Conservation (phyloP, 2,113 vertebrate species). For the Entomyzon cyanotis region DNA sequence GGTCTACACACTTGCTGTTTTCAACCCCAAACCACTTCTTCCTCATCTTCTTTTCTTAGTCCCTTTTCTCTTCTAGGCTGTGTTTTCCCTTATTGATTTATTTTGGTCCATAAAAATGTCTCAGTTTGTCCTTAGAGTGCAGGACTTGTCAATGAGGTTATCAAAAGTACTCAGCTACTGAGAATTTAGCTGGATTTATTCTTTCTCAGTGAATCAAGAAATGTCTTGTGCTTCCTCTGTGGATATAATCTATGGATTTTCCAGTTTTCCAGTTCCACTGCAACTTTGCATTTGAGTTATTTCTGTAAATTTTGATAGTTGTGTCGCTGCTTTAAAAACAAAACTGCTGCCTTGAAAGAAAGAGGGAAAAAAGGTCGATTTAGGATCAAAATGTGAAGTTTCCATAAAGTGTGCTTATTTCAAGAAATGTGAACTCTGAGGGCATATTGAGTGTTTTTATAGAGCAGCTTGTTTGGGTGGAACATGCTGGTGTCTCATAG, state of each 20-base stretch:
- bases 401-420: not conserved
- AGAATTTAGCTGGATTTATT: not conserved
- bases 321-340: not conserved
- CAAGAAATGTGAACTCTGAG: not conserved
- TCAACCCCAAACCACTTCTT: not conserved
- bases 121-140: not conserved
- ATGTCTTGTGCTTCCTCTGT: not conserved
- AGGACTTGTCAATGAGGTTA: not conserved
- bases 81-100: not conserved
- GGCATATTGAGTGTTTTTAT: not conserved
- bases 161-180: not conserved
- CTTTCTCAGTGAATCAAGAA: not conserved
- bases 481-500: not conserved
- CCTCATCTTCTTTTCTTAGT: not conserved
- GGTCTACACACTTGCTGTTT: not conserved
- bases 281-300: not conserved
- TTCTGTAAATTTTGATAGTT: not conserved
- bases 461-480: not conserved
- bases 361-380: not conserved
- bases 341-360: not conserved
- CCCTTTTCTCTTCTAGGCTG: not conserved
- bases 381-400: not conserved
- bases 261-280: not conserved
- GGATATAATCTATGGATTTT: not conserved
- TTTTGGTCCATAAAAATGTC: not conserved